Percentiles rank a stretch among this genome's conserved stretches.
Evolutionary conservation across 2,888 invertebrate genomes (phyloP).

Genomic region (Sipunculus nudus): DNA sequence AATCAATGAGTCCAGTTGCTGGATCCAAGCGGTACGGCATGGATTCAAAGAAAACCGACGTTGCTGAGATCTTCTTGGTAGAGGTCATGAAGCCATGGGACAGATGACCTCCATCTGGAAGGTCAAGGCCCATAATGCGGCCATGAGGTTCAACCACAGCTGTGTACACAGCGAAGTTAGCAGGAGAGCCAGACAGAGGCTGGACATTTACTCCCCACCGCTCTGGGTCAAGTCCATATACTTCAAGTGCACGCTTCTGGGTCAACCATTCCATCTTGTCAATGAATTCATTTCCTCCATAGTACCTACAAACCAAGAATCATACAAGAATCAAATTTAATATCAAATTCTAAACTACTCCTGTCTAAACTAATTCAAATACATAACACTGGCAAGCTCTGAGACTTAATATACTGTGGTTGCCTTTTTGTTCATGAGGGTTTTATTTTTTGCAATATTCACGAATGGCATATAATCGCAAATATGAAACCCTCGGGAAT

Average conservation of each 20-base stretch:
- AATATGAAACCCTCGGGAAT: too few relatives aligned
- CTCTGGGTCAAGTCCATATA: constrained; percentile 82
- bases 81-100: constrained; percentile 83
- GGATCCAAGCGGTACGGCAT: constrained; percentile 93
- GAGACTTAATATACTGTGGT: too few relatives aligned
- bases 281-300: constrained; percentile 96
- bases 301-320: constrained; percentile 77
- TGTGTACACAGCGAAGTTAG: constrained; percentile 97
- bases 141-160: constrained; percentile 86
- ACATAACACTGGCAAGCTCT: neutral
- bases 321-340: neutral
- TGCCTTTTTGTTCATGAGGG: too few relatives aligned
- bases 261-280: constrained; percentile 92
- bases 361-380: too few relatives aligned
- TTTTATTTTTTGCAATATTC: too few relatives aligned
- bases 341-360: too few relatives aligned
- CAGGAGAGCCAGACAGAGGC: constrained; percentile 96
- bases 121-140: constrained; percentile 91
- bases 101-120: constrained; percentile 94
- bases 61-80: constrained; percentile 94
- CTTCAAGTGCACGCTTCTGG: constrained; percentile 85
- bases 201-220: constrained; percentile 84
- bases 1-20: constrained; percentile 88
- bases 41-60: constrained; percentile 97
- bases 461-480: too few relatives aligned